Base-by-base conservation (phyloP, 2,113 vertebrate genomes). In the Oreochromis aureus region DNA sequence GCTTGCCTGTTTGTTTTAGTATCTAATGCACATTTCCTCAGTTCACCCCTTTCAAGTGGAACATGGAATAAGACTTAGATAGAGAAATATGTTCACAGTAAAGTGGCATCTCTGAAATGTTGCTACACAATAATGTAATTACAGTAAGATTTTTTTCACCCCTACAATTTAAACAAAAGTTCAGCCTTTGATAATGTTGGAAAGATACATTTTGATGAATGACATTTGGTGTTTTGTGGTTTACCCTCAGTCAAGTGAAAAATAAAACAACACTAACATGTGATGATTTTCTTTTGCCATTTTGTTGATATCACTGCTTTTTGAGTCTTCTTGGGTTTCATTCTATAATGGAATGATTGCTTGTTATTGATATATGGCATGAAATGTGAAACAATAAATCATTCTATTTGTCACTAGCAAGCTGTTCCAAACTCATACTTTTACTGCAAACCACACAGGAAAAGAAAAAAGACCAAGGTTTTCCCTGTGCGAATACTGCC, bases 11-110 rank as follows among this genome's bases (percentile, higher is more conserved):
- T 96, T 96, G 94, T 97, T 98, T 97, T 96, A 93, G 96, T 97
- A 96, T 97, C 91, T 96, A 97, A 96, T 95, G 96, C 96, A 95
- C 96, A 95, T 96, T 97, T 97, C 91, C 91, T 92, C 93, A 91
- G 93, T 95, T 97, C 96, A 94, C 94, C 96, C 89, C 89, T 93
- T 93, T 93, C 76, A 91, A 89, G 83, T 87, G 84, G 58, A 91
- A 91, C 81, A 58, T 24, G 12, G 80, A 89, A 81, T 53, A 88
- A 48, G 81, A 89, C 82, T 63, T 61, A 51, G 61, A 76, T 79
- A 59, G 48, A 80, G 80, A 82, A 84, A 82, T 46, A 73, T 59
- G 71, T 86, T 66, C 41, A 27, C 63, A 82, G 34, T 6, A 18
- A 80, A 56, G 87, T 34, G 73, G 54, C 56, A 80, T 85, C 44